Evolutionary conservation across 2,113 vertebrate species (phyloP).

Genomic region (Cyphomyrus plagiostoma): DNA sequence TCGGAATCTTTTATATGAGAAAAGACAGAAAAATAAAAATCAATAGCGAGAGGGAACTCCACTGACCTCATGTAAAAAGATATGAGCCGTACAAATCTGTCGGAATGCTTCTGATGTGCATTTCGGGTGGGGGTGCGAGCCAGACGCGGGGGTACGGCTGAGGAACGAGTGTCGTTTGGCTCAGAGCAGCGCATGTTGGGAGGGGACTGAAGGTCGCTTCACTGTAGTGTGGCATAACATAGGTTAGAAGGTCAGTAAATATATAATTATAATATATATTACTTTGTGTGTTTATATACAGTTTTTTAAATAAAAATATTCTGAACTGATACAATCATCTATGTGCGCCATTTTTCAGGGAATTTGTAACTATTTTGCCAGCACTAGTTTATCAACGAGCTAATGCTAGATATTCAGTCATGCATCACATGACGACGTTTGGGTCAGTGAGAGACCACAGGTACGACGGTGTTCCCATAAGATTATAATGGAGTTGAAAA

Average conservation of each 20-base stretch:
- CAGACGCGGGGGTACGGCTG: too few relatives aligned
- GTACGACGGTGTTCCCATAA: background rate
- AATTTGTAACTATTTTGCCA: background rate
- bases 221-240: background rate
- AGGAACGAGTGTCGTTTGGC: background rate
- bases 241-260: background rate
- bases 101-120: conserved; percentile 48
- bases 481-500: background rate
- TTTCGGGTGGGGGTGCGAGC: background rate
- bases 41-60: conserved; percentile 51
- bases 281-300: background rate
- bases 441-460: background rate
- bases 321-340: background rate
- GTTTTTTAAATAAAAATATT: background rate
- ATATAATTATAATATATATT: background rate
- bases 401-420: background rate
- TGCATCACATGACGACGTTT: background rate
- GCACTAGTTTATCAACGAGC: background rate
- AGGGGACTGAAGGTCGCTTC: background rate
- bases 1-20: conserved; percentile 37
- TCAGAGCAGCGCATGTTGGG: background rate
- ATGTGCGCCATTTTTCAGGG: background rate
- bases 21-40: conserved; percentile 59
- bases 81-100: conserved; percentile 55
- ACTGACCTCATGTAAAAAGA: conserved; percentile 50